Conservation (phyloP, 2,888 invertebrate species). For the Aplocera efformata region DNA sequence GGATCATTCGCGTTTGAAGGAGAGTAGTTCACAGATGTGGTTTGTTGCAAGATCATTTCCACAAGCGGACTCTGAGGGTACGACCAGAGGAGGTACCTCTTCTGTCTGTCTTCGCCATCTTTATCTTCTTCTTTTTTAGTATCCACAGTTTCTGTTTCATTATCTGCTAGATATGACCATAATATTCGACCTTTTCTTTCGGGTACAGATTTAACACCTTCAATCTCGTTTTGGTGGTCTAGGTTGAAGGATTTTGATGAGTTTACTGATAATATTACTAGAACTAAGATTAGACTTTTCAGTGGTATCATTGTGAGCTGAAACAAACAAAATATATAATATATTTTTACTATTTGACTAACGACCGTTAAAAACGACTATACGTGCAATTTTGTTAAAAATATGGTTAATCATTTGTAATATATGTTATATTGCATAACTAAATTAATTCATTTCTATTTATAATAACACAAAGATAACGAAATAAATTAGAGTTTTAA, state of each 20-base stretch:
- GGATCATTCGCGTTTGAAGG: conserved; percentile 55
- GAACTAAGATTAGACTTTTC: conserved; percentile 21
- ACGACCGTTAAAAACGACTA: no score
- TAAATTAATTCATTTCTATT: no score
- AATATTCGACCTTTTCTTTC: conserved; percentile 46
- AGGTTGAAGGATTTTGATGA: conserved; percentile 17
- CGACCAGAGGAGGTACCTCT: conserved; percentile 50
- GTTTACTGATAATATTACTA: conserved; percentile 13
- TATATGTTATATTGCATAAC: no score
- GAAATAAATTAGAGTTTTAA: no score
- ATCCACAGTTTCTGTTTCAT: conserved; percentile 27
- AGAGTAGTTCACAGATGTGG: conserved; percentile 46
- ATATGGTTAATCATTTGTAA: no score
- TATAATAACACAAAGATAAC: no score
- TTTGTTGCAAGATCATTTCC: conserved; percentile 61
- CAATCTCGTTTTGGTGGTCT: conserved; percentile 2
- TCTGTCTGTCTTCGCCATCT: conserved; percentile 24
- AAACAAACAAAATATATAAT: conserved; percentile 1
- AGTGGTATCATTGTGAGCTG: conserved; percentile 45
- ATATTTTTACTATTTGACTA: no score
- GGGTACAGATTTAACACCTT: conserved; percentile 8
- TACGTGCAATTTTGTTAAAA: no score
- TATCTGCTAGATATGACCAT: conserved; percentile 53
- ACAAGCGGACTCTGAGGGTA: conserved; percentile 60
- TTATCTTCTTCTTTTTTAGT: conserved; percentile 13